Evolutionary conservation across 2,888 invertebrate genomes (phyloP).

Genomic region (Cyclophora albipunctata): DNA sequence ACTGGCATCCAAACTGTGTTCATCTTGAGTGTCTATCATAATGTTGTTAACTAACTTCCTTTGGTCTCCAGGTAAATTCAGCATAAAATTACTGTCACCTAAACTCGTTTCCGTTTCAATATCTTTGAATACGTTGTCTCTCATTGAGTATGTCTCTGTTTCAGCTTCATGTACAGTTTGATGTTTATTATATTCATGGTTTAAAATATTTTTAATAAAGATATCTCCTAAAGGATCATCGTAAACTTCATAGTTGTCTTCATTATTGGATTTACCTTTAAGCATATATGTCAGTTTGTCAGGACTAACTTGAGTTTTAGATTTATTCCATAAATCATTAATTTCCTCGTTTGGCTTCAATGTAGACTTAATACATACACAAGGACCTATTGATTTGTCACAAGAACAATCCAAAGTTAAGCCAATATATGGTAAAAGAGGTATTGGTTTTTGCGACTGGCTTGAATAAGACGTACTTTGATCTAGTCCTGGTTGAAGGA

Average conservation of each 20-base stretch:
- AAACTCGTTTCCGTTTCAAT: constrained; percentile 21
- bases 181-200: too few relatives aligned
- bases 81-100: too few relatives aligned
- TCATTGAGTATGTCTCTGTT: too few relatives aligned
- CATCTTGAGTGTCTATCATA: constrained; percentile 28
- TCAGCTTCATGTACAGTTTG: too few relatives aligned
- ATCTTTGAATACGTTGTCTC: constrained; percentile 4
- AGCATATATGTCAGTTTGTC: constrained; percentile 38
- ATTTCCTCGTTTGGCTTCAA: constrained; percentile 26
- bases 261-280: too few relatives aligned
- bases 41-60: constrained; percentile 14
- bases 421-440: constrained; percentile 35
- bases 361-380: constrained; percentile 44
- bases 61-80: constrained; percentile 18
- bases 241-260: too few relatives aligned
- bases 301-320: constrained; percentile 18
- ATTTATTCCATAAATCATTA: constrained; percentile 34
- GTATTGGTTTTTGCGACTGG: too few relatives aligned
- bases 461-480: too few relatives aligned
- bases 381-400: constrained; percentile 32
- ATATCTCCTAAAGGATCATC: too few relatives aligned
- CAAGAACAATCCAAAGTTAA: constrained; percentile 50
- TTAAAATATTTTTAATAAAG: too few relatives aligned
- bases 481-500: too few relatives aligned
- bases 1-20: constrained; percentile 17